phyloP scores from a whole-genome alignment of 2,888 invertebrate genomes.

The Meta bourneti region DNA sequence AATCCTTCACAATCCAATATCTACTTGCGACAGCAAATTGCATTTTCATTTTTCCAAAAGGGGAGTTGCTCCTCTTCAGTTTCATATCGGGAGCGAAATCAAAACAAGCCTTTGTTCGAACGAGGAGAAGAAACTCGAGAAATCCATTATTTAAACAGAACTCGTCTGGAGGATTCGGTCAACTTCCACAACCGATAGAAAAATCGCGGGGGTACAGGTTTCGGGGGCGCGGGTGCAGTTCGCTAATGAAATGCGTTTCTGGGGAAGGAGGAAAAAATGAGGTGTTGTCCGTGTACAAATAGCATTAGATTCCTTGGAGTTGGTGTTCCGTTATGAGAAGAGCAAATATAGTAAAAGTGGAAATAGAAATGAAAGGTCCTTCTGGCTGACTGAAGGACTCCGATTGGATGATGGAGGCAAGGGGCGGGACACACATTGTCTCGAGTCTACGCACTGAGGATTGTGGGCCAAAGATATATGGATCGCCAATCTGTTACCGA shows the following conservation, averaged over 20 bases:
- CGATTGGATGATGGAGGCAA: not conserved
- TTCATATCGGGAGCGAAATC: conserved; percentile 1
- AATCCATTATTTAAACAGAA: conserved; percentile 59
- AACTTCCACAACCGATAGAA: conserved; percentile 22
- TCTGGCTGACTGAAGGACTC: conserved; percentile 23
- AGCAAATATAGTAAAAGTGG: conserved; percentile 51
- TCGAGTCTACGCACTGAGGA: no score
- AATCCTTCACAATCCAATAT: conserved; percentile 12
- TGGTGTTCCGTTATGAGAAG: conserved; percentile 58
- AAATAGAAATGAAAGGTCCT: conserved; percentile 42
- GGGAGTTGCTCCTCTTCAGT: not conserved
- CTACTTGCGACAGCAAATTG: conserved; percentile 4
- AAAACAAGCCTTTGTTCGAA: not conserved
- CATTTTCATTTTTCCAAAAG: not conserved
- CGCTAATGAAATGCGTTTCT: conserved; percentile 57
- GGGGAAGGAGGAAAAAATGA: conserved; percentile 9
- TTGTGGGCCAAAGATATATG: no score
- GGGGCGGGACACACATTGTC: no score
- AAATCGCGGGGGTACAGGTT: conserved; percentile 26
- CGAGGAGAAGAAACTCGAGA: not conserved
- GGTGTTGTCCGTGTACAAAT: conserved; percentile 51
- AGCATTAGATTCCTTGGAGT: conserved; percentile 52
- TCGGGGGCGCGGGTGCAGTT: not conserved
- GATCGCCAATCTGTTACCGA: no score
- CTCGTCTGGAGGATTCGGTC: conserved; percentile 18